phyloP scores from a whole-genome alignment of 2,797 vertebrate genomes.

The Oreortyx pictus region DNA sequence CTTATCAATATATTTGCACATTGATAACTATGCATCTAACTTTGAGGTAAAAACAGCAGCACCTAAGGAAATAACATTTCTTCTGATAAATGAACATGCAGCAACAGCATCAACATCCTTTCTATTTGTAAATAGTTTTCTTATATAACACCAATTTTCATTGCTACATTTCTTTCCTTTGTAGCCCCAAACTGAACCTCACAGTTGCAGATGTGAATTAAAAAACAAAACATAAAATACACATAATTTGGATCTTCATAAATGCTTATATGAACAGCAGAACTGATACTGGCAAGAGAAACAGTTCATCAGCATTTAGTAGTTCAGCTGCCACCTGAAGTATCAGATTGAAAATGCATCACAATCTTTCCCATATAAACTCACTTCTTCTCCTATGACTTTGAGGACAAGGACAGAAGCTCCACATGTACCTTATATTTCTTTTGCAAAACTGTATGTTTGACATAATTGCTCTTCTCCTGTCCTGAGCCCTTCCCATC shows the following conservation, averaged over 20 bases:
- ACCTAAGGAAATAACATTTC: no score
- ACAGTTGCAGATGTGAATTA: background rate
- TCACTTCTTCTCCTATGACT: background rate
- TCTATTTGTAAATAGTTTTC: background rate
- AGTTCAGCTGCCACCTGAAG: conserved; percentile 28
- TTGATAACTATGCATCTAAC: no score
- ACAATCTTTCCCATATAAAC: background rate
- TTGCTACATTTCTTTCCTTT: background rate
- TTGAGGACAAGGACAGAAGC: background rate
- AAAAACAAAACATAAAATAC: background rate
- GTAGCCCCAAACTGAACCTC: background rate
- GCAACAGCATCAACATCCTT: background rate
- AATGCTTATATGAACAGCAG: background rate
- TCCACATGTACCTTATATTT: no score
- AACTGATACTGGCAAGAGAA: background rate
- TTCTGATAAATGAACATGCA: no score
- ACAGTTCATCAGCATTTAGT: conserved; percentile 42
- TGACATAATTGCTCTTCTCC: background rate
- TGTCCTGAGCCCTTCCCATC: background rate
- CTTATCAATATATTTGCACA: no score
- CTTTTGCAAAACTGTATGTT: background rate
- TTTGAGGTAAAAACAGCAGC: no score
- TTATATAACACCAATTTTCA: background rate
- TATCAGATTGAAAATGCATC: background rate
- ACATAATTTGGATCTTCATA: background rate